Percentiles rank a stretch among this genome's conserved stretches.
phyloP scores from a whole-genome alignment of 2,888 invertebrate species.

The Melanargia galathea region DNA sequence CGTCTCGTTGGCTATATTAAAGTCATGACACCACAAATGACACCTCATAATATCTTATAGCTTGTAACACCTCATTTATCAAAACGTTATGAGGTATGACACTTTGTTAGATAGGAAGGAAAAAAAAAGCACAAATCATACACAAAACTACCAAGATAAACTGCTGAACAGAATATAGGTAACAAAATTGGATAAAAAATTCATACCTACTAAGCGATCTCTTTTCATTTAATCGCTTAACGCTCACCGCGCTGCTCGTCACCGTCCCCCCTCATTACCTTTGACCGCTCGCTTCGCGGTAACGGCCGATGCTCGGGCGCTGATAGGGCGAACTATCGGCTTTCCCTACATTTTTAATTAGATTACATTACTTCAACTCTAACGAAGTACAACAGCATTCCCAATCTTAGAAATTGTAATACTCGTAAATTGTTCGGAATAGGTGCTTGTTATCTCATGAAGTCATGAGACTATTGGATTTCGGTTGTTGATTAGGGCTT shows the following conservation, averaged over 20 bases:
- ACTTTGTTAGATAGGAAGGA: too few relatives aligned
- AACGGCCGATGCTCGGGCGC: slow-evolving; percentile 60
- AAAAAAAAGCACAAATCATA: too few relatives aligned
- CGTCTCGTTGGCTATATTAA: too few relatives aligned
- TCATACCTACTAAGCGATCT: too few relatives aligned
- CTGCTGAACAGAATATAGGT: too few relatives aligned
- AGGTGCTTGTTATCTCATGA: slow-evolving; percentile 26
- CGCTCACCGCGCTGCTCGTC: slow-evolving; percentile 46
- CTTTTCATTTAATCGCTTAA: slow-evolving; percentile 31
- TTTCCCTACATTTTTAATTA: slow-evolving; percentile 66
- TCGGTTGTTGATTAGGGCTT: slow-evolving; percentile 17
- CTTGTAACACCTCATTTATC: too few relatives aligned
- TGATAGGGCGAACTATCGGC: slow-evolving; percentile 62
- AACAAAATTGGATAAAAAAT: too few relatives aligned
- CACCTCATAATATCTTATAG: too few relatives aligned
- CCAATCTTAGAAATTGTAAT: slow-evolving; percentile 35
- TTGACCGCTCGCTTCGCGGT: slow-evolving; percentile 61
- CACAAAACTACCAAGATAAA: too few relatives aligned
- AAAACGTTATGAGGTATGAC: too few relatives aligned
- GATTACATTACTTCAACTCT: slow-evolving; percentile 54
- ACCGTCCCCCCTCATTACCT: slow-evolving; percentile 49
- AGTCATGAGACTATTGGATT: slow-evolving; percentile 23
- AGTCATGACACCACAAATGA: too few relatives aligned
- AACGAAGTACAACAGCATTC: slow-evolving; percentile 41
- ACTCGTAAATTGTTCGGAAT: slow-evolving; percentile 27